Evolutionary conservation across 2,113 vertebrate genomes (phyloP).

Genomic region (Antigone vipio): DNA sequence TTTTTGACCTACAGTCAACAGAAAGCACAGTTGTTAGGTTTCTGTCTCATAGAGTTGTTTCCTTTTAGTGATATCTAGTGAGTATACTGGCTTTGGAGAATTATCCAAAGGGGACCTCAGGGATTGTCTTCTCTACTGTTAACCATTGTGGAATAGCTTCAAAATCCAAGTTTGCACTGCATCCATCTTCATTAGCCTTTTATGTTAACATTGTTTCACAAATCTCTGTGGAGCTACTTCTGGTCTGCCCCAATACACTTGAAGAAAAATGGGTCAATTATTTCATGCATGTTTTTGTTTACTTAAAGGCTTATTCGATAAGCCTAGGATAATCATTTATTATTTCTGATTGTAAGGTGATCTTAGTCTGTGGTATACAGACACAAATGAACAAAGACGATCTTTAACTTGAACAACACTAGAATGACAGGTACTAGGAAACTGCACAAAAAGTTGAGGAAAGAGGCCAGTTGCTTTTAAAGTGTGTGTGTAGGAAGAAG

Average conservation of each 20-base stretch:
- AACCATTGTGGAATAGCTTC: not conserved
- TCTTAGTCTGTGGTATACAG: not conserved
- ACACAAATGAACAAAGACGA: not conserved
- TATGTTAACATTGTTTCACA: not conserved
- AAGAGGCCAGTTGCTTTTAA: not conserved
- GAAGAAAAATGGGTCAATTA: not conserved
- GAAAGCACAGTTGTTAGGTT: not conserved
- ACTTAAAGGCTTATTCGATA: not conserved
- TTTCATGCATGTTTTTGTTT: not conserved
- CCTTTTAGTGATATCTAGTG: not conserved
- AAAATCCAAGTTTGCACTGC: not conserved
- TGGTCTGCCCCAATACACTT: not conserved
- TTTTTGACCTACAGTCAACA: not conserved
- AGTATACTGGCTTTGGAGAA: not conserved
- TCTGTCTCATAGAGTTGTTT: not conserved
- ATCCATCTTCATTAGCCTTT: not conserved
- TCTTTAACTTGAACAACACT: not conserved
- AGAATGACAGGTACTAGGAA: not conserved
- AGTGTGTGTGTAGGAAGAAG: not conserved
- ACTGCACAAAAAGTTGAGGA: not conserved
- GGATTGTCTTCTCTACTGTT: not conserved
- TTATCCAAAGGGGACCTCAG: not conserved
- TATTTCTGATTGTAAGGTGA: not conserved
- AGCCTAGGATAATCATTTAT: not conserved
- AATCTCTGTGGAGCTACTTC: not conserved